Percentiles rank a stretch among this genome's conserved stretches.
These are phyloP conservation scores for Orthonychiurus folsomi DNA, from an alignment of 2,888 invertebrate genomes.

Conservation along the genomic window DNA sequence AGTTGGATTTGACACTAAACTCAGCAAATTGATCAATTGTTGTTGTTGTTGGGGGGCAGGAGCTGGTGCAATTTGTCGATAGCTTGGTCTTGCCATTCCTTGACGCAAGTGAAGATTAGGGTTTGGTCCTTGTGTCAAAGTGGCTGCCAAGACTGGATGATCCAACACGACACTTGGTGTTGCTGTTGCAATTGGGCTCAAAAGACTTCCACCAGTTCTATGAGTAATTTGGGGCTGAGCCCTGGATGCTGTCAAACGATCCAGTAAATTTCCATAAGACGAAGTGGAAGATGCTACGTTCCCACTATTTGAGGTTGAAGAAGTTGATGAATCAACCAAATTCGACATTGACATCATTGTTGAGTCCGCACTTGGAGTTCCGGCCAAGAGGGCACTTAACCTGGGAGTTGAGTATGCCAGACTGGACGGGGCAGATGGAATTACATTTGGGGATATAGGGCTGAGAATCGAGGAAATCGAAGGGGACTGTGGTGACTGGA, in stretches of 20 bases:
- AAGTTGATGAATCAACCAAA: constrained; percentile 35
- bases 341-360: constrained; percentile 48
- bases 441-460: constrained; percentile 10
- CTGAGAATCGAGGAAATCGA: constrained; percentile 9
- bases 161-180: constrained; percentile 36
- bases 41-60: constrained; percentile 24
- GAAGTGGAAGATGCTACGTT: constrained; percentile 9
- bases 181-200: constrained; percentile 36
- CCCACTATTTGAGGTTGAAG: background rate
- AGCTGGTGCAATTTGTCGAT: constrained; percentile 38
- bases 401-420: constrained; percentile 49
- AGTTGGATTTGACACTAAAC: constrained; percentile 19
- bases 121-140: constrained; percentile 26
- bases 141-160: constrained; percentile 33
- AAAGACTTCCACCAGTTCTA: constrained; percentile 20
- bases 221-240: constrained; percentile 15
- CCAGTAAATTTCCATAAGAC: constrained; percentile 34
- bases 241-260: constrained; percentile 34
- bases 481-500: constrained; percentile 13
- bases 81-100: constrained; percentile 18
- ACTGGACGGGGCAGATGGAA: constrained; percentile 15
- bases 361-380: constrained; percentile 54
- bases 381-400: constrained; percentile 53
- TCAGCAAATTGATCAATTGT: constrained; percentile 34
- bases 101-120: constrained; percentile 8